Evolutionary conservation across 2,888 invertebrate genomes (phyloP).

Genomic region (Halictus quadricinctus): DNA sequence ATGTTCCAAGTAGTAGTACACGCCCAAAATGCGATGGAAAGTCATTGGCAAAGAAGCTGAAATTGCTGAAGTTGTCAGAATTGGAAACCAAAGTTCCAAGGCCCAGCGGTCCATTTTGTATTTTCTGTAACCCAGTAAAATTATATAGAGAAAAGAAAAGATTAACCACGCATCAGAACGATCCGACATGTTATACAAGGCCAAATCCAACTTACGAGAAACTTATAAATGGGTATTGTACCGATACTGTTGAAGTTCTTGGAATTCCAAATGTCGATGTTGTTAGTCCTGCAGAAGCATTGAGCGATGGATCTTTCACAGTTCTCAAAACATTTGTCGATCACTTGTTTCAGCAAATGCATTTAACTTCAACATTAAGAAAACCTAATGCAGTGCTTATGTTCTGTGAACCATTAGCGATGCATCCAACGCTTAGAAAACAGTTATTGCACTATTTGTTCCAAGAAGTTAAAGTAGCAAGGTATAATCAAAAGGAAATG

Average conservation of each 20-base stretch:
- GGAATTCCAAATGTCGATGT: conserved; percentile 82
- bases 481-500: conserved; percentile 69
- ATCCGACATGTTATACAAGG: conserved; percentile 75
- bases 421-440: conserved; percentile 79
- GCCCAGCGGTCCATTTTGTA: conserved; percentile 80
- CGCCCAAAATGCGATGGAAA: conserved; percentile 76
- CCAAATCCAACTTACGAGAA: conserved; percentile 79
- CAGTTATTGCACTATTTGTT: conserved; percentile 81
- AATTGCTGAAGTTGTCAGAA: conserved; percentile 76
- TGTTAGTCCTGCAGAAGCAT: conserved; percentile 81
- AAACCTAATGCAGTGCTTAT: conserved; percentile 81
- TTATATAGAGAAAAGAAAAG: conserved; percentile 79
- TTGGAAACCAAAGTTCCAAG: conserved; percentile 73
- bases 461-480: conserved; percentile 81
- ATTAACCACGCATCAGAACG: conserved; percentile 74
- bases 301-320: conserved; percentile 78
- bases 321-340: conserved; percentile 80
- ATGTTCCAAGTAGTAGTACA: conserved; percentile 71
- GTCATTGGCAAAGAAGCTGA: conserved; percentile 76
- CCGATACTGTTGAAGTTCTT: conserved; percentile 78
- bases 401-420: conserved; percentile 81
- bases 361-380: conserved; percentile 76
- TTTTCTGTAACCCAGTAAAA: conserved; percentile 81
- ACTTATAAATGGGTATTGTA: conserved; percentile 80
- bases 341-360: conserved; percentile 82